These are phyloP conservation scores for Peromyscus aztecus DNA, from an alignment of 2,797 vertebrate genomes.

Conservation along the genomic window DNA sequence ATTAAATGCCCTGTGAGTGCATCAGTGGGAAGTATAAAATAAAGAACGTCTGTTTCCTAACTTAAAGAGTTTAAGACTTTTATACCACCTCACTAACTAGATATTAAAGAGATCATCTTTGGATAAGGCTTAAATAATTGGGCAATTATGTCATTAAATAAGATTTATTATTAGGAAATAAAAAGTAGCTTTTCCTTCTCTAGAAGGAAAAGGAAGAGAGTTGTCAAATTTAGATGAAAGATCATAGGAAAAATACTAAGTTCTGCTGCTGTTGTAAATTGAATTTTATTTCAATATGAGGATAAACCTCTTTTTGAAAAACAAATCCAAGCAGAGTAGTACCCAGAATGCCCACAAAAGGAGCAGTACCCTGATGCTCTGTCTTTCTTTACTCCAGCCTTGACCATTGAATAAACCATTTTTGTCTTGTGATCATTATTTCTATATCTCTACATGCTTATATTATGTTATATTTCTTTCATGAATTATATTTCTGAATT, in stretches of 20 bases:
- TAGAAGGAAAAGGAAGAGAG: constrained; percentile 35
- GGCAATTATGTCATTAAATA: constrained; percentile 63
- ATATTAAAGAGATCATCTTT: constrained; percentile 65
- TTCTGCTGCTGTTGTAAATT: constrained; percentile 46
- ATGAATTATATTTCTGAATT: constrained; percentile 29
- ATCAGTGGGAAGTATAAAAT: constrained; percentile 62
- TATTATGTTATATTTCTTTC: neutral
- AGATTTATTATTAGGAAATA: constrained; percentile 58
- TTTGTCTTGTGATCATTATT: constrained; percentile 19
- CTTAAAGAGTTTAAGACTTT: constrained; percentile 65
- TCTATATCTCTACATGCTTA: constrained; percentile 38
- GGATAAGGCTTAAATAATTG: constrained; percentile 63
- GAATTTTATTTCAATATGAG: constrained; percentile 48
- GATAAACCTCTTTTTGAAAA: neutral
- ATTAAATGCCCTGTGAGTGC: constrained; percentile 64
- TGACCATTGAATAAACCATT: neutral
- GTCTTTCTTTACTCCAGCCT: neutral
- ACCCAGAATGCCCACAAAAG: neutral
- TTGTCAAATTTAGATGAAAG: constrained; percentile 58
- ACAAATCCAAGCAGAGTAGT: neutral
- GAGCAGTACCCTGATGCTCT: neutral
- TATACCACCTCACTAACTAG: constrained; percentile 25
- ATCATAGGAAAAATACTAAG: constrained; percentile 6
- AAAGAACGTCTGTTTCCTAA: constrained; percentile 75
- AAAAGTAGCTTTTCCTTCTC: constrained; percentile 62